A percentile compares a stretch with the other conserved stretches of the same genome.
These are phyloP conservation scores for Eonycteris spelaea DNA, from an alignment of 2,113 vertebrate genomes.

Conservation along the genomic window DNA sequence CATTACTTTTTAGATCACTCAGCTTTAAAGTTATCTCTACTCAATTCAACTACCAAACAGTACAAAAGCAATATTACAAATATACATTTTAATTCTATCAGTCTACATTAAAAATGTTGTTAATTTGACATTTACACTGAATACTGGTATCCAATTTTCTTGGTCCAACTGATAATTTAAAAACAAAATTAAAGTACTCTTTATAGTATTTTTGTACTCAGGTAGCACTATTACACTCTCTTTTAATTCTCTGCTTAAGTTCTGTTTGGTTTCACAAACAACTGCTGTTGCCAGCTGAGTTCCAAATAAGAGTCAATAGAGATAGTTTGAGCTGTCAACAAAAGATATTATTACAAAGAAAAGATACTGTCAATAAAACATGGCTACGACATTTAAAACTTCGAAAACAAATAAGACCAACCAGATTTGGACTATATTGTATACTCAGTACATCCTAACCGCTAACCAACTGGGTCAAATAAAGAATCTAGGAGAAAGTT, in stretches of 20 bases:
- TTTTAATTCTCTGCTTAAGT: neutral
- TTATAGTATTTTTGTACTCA: neutral
- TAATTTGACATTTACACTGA: neutral
- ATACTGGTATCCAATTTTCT: neutral
- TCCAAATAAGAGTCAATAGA: conserved; percentile 64
- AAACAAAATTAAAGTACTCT: conserved; percentile 20
- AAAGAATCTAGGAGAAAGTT: conserved; percentile 1
- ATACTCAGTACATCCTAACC: neutral
- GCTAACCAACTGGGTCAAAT: neutral
- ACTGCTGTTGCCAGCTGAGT: conserved; percentile 70
- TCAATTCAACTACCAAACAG: neutral
- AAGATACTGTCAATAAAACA: conserved; percentile 67
- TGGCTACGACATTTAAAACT: conserved; percentile 49
- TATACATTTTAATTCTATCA: neutral
- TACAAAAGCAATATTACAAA: neutral
- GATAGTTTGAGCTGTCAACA: conserved; percentile 68
- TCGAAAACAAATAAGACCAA: conserved; percentile 34
- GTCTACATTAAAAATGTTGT: neutral
- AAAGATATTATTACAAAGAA: conserved; percentile 64
- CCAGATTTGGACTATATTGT: neutral
- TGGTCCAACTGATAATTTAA: neutral
- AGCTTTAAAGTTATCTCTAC: neutral
- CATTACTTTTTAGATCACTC: neutral
- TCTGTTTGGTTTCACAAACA: conserved; percentile 64
- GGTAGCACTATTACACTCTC: neutral